A percentile compares a stretch with the other conserved stretches of the same genome.
Conservation (phyloP, 2,797 vertebrate species). For the Platyrinchus mystaceus region DNA sequence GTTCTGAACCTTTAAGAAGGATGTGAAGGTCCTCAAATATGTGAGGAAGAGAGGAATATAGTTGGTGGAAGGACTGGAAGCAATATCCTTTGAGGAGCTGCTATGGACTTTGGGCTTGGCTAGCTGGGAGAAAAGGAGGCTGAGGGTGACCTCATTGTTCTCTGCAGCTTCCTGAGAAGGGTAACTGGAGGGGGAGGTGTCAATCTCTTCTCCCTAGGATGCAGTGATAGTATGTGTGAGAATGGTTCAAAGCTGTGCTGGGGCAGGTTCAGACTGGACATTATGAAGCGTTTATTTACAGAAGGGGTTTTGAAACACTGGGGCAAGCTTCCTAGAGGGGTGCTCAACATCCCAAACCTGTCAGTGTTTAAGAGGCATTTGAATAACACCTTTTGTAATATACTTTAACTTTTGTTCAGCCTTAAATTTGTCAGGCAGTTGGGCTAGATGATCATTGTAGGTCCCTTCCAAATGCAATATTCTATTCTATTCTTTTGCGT, state of each 20-base stretch:
- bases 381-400: neutral
- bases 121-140: neutral
- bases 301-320: neutral
- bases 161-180: neutral
- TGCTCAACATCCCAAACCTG: fast-evolving
- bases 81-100: fast-evolving
- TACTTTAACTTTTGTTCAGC: neutral
- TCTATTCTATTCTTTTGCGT: neutral
- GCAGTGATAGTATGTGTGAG: fast-evolving
- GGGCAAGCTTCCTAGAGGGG: neutral
- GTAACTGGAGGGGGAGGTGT: neutral
- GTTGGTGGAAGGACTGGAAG: neutral
- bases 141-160: neutral
- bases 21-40: neutral
- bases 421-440: neutral
- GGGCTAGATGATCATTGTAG: neutral
- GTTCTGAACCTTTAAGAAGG: neutral
- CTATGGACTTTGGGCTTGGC: neutral
- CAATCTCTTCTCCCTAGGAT: neutral
- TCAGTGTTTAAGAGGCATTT: neutral
- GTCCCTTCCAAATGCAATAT: neutral
- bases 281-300: neutral
- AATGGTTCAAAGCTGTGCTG: neutral
- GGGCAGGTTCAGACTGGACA: neutral
- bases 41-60: neutral